These are phyloP conservation scores for Lagodon rhomboides DNA, from an alignment of 2,797 vertebrate species.

Conservation along the genomic window DNA sequence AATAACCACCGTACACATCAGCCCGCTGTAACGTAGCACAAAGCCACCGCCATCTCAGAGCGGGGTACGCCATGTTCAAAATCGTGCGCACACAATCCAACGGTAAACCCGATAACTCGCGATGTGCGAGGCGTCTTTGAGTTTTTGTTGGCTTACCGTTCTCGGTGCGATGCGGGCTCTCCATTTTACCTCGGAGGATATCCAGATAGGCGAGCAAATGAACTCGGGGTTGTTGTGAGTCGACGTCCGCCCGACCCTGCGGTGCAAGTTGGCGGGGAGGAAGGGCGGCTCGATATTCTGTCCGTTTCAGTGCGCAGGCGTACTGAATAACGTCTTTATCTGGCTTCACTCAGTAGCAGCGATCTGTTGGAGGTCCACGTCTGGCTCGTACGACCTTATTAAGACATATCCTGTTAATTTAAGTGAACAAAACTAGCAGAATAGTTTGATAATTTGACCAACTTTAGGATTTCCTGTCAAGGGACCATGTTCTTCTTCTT, in stretches of 20 bases:
- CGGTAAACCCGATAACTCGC: constrained; percentile 48
- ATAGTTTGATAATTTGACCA: background rate
- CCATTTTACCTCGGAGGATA: constrained; percentile 57
- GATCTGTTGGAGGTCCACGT: rapidly evolving
- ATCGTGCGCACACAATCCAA: constrained; percentile 79
- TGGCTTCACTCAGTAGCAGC: background rate
- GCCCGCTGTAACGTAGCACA: constrained; percentile 47
- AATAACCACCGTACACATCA: constrained; percentile 1
- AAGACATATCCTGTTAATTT: rapidly evolving
- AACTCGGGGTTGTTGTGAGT: constrained; percentile 68
- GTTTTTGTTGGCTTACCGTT: constrained; percentile 55
- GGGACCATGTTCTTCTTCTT: constrained; percentile 13
- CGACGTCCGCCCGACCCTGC: constrained; percentile 73
- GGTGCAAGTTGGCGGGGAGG: constrained; percentile 69
- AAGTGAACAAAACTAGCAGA: rapidly evolving
- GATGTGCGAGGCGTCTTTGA: rapidly evolving
- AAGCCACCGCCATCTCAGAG: constrained; percentile 77
- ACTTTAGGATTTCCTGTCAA: background rate
- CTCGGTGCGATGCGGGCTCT: constrained; percentile 24
- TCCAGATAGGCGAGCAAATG: rapidly evolving
- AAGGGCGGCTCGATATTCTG: constrained; percentile 72
- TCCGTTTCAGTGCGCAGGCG: constrained; percentile 72
- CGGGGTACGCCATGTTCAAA: constrained; percentile 85
- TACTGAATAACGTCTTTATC: background rate
- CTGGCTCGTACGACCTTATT: rapidly evolving